Evolutionary conservation across 2,888 invertebrate species (phyloP), one percentile per base, ranked within the genome.

Genomic region (Cancer borealis): DNA sequence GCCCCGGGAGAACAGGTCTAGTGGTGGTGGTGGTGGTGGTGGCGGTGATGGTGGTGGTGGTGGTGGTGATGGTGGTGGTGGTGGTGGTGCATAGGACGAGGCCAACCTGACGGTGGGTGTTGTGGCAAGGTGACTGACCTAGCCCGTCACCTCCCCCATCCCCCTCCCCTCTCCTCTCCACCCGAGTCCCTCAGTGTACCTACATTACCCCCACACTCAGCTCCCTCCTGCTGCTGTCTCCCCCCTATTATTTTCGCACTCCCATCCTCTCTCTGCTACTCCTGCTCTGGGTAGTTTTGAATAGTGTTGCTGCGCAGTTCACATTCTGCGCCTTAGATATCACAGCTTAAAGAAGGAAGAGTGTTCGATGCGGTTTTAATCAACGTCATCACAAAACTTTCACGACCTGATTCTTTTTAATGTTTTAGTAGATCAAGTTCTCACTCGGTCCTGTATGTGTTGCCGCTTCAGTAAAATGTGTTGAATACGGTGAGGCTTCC

Each of bases 101-200:
- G 84, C 84, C 84, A 39, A n/a, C 39, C 39, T 26, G 73, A 79
- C 73, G 73, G 73, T 79, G 73, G 73, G 73, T 84, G 84, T 30
- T 84, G 84, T n/a, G 84, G 84, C 84, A 39, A 84, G 84, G 84
- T 84, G 84, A 84, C 30, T 84, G 84, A 84, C 84, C 84, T 84
- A 39, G 84, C 39, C 84, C 84, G 84, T 10, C 84, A 84, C 14
- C 84, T 84, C 39, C 12, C 39, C 84, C 17, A 10, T 17, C 39
- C 84, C 14, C 84, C 73, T 54, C 54, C 4, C 21, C 66, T 66
- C 66, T 66, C 39, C 10, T 39, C 30, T 26, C 84, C 73, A 21
- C 10, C 73, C 10, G 26, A 39, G 39, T 39, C 84, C 1, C 39
- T 39, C 39, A 39, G 17, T 60, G 21, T 39, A 8, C 84, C 39